These are phyloP conservation scores for Desmodus rotundus DNA, from an alignment of 2,113 vertebrate genomes.

Conservation along the genomic window DNA sequence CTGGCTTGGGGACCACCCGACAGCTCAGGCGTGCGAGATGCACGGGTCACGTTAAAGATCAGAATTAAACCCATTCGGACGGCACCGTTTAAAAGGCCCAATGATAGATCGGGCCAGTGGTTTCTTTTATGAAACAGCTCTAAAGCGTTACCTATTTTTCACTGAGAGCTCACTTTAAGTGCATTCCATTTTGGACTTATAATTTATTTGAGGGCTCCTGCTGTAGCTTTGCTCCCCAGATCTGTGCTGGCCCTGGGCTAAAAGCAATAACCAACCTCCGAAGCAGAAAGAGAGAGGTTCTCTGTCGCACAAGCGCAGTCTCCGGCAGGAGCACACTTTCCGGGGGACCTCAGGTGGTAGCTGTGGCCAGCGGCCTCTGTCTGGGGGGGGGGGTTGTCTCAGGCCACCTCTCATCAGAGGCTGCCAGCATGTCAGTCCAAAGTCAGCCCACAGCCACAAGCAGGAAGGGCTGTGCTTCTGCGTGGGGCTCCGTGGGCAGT, in stretches of 20 bases:
- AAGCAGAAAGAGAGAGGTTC: conserved; percentile 28
- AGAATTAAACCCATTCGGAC: conserved; percentile 16
- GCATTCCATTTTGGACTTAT: conserved; percentile 38
- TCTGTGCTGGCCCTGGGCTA: conserved; percentile 30
- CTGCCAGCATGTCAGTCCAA: neutral
- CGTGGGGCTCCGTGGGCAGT: neutral
- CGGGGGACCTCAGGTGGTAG: neutral
- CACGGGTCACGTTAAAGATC: neutral
- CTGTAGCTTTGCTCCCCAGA: conserved; percentile 26
- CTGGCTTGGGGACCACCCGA: neutral
- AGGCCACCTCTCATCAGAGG: conserved; percentile 11
- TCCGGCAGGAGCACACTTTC: neutral
- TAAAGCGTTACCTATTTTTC: neutral
- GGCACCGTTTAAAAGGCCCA: conserved; percentile 5
- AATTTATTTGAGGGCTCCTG: conserved; percentile 41
- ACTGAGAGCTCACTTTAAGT: neutral
- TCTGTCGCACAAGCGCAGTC: rapidly evolving
- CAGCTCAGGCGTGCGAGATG: neutral
- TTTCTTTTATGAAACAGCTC: conserved; percentile 43
- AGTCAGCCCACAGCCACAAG: neutral
- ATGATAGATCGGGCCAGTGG: neutral
- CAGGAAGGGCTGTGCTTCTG: neutral
- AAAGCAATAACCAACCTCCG: conserved; percentile 40
- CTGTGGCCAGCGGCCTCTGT: neutral
- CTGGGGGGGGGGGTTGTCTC: neutral